These are phyloP conservation scores for Percina caprodes DNA, from an alignment of 2,113 vertebrate genomes.

Conservation along the genomic window DNA sequence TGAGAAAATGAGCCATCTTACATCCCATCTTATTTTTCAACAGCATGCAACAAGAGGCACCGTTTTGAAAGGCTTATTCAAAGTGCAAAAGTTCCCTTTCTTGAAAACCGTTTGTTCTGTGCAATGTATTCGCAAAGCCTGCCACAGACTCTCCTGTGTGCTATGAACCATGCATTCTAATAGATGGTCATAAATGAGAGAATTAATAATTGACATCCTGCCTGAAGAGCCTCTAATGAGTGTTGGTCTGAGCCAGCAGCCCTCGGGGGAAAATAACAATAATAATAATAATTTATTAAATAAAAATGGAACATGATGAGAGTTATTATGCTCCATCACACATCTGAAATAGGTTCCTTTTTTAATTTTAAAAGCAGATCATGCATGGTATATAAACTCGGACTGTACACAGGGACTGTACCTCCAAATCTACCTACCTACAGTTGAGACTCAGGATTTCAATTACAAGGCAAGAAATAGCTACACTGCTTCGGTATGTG, in stretches of 20 bases:
- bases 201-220: conserved; percentile 77
- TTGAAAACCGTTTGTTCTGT: conserved; percentile 67
- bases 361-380: conserved; percentile 51
- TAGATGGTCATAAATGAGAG: conserved; percentile 66
- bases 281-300: conserved; percentile 74
- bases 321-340: conserved; percentile 51
- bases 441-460: not conserved
- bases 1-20: conserved; percentile 25
- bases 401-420: not conserved
- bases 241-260: conserved; percentile 53
- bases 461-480: not conserved
- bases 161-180: conserved; percentile 64
- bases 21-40: conserved; percentile 21
- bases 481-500: not conserved
- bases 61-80: conserved; percentile 39
- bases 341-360: conserved; percentile 45
- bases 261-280: conserved; percentile 62
- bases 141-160: conserved; percentile 54
- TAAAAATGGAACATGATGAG: conserved; percentile 62
- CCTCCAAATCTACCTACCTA: too few relatives aligned
- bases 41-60: conserved; percentile 2
- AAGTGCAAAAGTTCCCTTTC: conserved; percentile 55
- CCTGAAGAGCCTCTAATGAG: conserved; percentile 74
- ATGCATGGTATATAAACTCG: conserved; percentile 25
- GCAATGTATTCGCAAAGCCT: conserved; percentile 60